Conservation (phyloP, 2,797 vertebrate genomes). For the Eulemur coronatus region DNA sequence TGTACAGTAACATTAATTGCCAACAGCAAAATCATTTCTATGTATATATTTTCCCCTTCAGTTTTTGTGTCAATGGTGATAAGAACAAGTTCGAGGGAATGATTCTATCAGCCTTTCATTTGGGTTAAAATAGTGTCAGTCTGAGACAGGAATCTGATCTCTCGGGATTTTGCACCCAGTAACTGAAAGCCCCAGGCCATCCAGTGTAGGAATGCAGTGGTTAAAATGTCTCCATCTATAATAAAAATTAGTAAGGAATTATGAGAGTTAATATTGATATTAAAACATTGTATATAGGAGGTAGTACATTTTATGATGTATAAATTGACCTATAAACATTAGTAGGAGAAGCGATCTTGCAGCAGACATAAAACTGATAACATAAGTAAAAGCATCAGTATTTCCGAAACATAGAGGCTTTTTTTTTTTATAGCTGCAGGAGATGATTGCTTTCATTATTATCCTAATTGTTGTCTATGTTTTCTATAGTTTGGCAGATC, state of each 20-base stretch:
- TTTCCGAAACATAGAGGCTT: background rate
- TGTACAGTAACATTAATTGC: background rate
- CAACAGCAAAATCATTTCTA: background rate
- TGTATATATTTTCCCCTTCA: background rate
- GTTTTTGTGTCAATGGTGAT: background rate
- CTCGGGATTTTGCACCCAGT: background rate
- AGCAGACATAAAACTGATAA: slow-evolving; percentile 28
- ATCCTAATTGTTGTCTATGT: background rate
- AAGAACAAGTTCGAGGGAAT: background rate
- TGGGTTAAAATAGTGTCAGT: background rate
- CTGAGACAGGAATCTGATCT: background rate
- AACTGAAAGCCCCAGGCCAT: background rate
- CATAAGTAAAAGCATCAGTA: background rate
- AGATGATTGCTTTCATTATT: slow-evolving; percentile 14
- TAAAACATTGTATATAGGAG: background rate
- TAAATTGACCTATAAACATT: slow-evolving; percentile 41
- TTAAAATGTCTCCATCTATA: background rate
- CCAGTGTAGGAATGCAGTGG: background rate
- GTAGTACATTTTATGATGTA: slow-evolving; percentile 21
- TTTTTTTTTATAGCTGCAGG: background rate
- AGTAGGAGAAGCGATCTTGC: background rate
- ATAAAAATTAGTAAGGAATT: background rate
- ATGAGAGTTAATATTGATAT: background rate
- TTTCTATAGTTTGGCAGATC: background rate
- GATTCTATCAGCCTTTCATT: background rate